phyloP scores from a whole-genome alignment of 2,113 vertebrate genomes.

The Passer montanus region DNA sequence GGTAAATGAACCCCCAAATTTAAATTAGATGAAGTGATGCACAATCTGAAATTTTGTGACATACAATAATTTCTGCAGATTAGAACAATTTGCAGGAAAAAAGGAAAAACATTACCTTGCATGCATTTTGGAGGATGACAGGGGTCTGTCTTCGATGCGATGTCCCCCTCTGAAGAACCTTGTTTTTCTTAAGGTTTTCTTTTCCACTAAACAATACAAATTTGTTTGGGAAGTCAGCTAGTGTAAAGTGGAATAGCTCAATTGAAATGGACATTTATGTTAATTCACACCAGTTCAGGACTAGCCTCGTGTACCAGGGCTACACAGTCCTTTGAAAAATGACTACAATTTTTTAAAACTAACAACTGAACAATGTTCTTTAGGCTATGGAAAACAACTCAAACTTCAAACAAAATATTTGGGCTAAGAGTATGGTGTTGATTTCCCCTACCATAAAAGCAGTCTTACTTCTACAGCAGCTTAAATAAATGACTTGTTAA shows the following conservation, averaged over 20 bases:
- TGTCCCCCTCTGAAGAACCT: accelerated
- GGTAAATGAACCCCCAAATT: not conserved
- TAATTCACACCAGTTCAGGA: not conserved
- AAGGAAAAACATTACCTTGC: not conserved
- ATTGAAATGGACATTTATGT: not conserved
- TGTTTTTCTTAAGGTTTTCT: not conserved
- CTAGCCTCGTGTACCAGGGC: not conserved
- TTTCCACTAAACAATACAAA: not conserved
- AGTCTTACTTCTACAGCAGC: not conserved
- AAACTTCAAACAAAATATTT: slow-evolving; percentile 20
- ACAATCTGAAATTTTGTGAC: not conserved
- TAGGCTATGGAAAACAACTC: not conserved
- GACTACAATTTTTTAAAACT: not conserved
- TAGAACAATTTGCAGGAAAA: not conserved
- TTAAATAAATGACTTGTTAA: slow-evolving; percentile 69
- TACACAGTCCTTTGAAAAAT: not conserved
- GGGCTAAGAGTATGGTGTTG: not conserved
- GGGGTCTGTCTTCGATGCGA: not conserved
- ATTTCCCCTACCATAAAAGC: not conserved
- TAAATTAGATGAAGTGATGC: not conserved
- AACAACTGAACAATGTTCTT: not conserved
- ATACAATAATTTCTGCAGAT: not conserved
- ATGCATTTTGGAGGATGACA: not conserved
- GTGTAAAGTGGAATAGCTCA: not conserved
- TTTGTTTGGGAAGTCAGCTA: not conserved